phyloP scores from a whole-genome alignment of 1,140 invertebrate species.

The Tenebrio molitor region DNA sequence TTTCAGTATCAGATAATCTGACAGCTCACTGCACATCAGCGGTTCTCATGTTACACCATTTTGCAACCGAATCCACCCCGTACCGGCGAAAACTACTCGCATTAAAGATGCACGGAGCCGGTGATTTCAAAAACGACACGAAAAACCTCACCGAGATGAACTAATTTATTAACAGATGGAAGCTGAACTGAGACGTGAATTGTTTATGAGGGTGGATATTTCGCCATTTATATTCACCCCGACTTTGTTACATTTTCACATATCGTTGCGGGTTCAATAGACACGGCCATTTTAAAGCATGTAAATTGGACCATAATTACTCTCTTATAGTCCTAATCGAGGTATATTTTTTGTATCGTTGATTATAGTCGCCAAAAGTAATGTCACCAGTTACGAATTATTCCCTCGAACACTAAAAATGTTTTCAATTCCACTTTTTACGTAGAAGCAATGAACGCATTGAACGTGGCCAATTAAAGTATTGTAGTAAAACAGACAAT shows the following conservation, averaged over 20 bases:
- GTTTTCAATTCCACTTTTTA: too few relatives aligned
- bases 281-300: too few relatives aligned
- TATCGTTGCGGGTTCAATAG: too few relatives aligned
- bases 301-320: too few relatives aligned
- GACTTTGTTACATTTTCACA: neutral
- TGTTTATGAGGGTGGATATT: neutral
- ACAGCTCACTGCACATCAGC: slow-evolving; percentile 43
- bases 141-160: neutral
- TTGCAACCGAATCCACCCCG: neutral
- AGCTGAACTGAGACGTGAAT: neutral
- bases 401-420: too few relatives aligned
- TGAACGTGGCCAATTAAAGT: too few relatives aligned
- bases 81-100: neutral
- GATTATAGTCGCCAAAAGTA: too few relatives aligned
- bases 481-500: too few relatives aligned
- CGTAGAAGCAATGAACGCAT: too few relatives aligned
- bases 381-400: too few relatives aligned
- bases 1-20: slow-evolving; percentile 48
- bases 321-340: too few relatives aligned
- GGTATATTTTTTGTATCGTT: too few relatives aligned
- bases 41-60: slow-evolving; percentile 18
- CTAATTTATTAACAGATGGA: slow-evolving; percentile 14
- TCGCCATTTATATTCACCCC: slow-evolving; percentile 13
- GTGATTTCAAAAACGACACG: neutral
- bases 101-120: neutral